Base-by-base conservation (phyloP, 2,797 vertebrate genomes). In the Melopsittacus undulatus region DNA sequence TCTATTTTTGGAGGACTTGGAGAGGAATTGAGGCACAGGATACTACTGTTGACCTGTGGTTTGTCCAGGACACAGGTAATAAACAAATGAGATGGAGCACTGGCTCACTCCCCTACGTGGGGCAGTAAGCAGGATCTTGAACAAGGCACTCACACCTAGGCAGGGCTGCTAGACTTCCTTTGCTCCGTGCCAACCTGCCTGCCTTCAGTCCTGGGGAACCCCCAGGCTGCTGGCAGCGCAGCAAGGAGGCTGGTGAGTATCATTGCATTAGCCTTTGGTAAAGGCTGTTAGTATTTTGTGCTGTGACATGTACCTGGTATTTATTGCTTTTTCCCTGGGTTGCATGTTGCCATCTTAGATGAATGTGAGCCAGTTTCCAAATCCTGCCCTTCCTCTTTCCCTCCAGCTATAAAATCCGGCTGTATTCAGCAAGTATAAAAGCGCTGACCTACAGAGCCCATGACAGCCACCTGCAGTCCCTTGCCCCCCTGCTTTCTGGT, bases 361-460 rank as follows among this genome's bases (percentile, higher is more conserved):
- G 72, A 59, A 68, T 79, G n/a, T 48, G 38, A 88, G 79, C 80
- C 94, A 83, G 57, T 59, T 94, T 94, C 79, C 79, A 89, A 85
- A 94, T 92, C 91, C 68, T 64, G 16, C 42, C 23, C 38, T 95
- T 93, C 64, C 51, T 67, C 40, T 81, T 88, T 57, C 43, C 56
- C 29, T 90, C 61, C 46, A 2, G 2, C 5, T 56, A 89, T 51
- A 57, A 92, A 90, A 93, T 80, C 63, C 78, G 93, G 72, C 88
- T 90, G 88, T 63, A 81, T 89, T 94, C 94, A 95, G 88, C 80
- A 92, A 81, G 34, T 87, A 38, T 63, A 70, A 88, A 90, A 93
- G 24, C 7, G 32, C 88, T 96, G 94, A 95, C 83, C 86, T 73
- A 24, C 51, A 42, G 59, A 92, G 63, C 70, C 77, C 30, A 5